phyloP scores from a whole-genome alignment of 2,888 invertebrate genomes.

The Harmothoe impar region DNA sequence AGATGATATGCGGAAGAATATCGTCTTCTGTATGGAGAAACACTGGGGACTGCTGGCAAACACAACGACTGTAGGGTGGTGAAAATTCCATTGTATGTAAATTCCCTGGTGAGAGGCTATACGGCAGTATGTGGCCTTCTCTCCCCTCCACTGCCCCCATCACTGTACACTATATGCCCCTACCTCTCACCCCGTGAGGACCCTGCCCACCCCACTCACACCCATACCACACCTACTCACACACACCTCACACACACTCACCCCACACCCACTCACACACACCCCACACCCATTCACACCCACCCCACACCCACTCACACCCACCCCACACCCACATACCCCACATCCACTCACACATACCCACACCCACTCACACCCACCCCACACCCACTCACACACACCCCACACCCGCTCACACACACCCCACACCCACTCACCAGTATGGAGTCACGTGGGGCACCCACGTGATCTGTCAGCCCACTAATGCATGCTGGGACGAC shows the following conservation, averaged over 20 bases:
- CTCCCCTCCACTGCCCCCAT: too few relatives aligned
- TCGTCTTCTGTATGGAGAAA: too few relatives aligned
- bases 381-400: not conserved
- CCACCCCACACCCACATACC: not conserved
- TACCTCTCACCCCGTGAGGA: not conserved
- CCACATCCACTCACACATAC: not conserved
- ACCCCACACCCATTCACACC: not conserved
- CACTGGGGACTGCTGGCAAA: too few relatives aligned
- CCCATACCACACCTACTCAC: not conserved
- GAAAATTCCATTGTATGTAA: too few relatives aligned
- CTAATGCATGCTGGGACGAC: constrained; percentile 4
- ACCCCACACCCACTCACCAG: not conserved
- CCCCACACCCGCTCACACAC: not conserved
- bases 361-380: not conserved
- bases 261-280: too few relatives aligned
- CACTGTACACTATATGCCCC: too few relatives aligned
- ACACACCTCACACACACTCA: not conserved
- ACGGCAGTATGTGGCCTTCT: too few relatives aligned
- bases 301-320: not conserved
- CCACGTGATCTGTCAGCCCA: not conserved
- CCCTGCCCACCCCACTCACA: not conserved
- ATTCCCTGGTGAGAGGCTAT: too few relatives aligned
- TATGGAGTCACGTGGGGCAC: not conserved
- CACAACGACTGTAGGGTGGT: too few relatives aligned
- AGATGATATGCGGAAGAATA: too few relatives aligned